A percentile compares a stretch with the other conserved stretches of the same genome.
These are phyloP conservation scores for Thymallus thymallus DNA, from an alignment of 2,113 vertebrate genomes.

Conservation along the genomic window DNA sequence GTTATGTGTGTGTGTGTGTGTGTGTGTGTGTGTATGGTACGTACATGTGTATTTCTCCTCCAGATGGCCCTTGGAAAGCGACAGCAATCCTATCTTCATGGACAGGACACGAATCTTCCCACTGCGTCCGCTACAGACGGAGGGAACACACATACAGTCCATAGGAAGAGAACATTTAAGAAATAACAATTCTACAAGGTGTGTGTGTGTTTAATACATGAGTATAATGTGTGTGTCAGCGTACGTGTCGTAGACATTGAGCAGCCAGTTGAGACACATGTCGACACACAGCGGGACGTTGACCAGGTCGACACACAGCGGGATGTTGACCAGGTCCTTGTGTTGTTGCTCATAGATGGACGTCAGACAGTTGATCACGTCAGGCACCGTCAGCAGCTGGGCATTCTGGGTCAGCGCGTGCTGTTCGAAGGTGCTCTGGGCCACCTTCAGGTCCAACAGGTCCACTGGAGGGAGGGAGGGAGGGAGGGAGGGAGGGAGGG, in stretches of 20 bases:
- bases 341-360: slow-evolving; percentile 91
- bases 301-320: slow-evolving; percentile 93
- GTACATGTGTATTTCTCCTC: slow-evolving; percentile 98
- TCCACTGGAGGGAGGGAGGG: slow-evolving; percentile 79
- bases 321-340: slow-evolving; percentile 93
- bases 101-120: slow-evolving; percentile 95
- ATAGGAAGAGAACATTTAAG: not conserved
- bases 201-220: not conserved
- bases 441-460: slow-evolving; percentile 85
- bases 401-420: slow-evolving; percentile 89
- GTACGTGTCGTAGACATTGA: slow-evolving; percentile 97
- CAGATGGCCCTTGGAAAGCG: slow-evolving; percentile 91
- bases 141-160: not conserved
- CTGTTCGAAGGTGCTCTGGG: slow-evolving; percentile 88
- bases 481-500: not conserved
- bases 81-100: slow-evolving; percentile 93
- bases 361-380: slow-evolving; percentile 92
- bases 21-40: slow-evolving; percentile 48
- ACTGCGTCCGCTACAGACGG: slow-evolving; percentile 81
- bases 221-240: not conserved
- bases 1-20: not conserved
- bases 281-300: slow-evolving; percentile 94
- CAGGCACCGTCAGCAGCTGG: slow-evolving; percentile 86
- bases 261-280: slow-evolving; percentile 98
- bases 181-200: too few relatives aligned